Base-by-base conservation (phyloP, 2,797 vertebrate genomes). In the Rhincodon typus region DNA sequence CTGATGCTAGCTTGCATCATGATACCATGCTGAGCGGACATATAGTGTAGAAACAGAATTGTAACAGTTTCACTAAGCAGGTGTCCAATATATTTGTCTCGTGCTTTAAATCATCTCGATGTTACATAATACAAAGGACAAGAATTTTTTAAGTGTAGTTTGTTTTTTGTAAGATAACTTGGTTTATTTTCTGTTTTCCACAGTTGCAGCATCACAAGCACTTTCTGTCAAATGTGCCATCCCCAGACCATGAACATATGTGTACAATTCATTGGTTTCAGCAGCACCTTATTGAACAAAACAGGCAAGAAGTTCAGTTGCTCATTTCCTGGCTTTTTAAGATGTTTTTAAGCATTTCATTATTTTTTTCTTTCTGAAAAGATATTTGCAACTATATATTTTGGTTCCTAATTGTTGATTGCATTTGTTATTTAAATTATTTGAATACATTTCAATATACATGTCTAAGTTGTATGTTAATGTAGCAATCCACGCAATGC, bases 221-320 rank as follows among this genome's bases (percentile, higher is more conserved):
- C 30, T 8, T 10, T 30, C 42, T 94, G 42, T 53, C 94, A 95
- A 46, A 67, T 66, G 82, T 27, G 10, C 34, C 87, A 86, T 94
- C 96, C 27, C 96, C 95, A 96, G 97, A 98, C 96, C 97, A 97
- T 4, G 96, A 96, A 42, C 98, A 97, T 90, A 97, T 96, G 88
- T 97, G 96, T 96, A 96, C 96, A 84, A 97, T 99, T 79, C 97
- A 0, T 96, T 96, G 97, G 96, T 98, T 99, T 96, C 99, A 99
- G 21, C 98, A 97, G 67, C 97, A 95, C 34, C 98, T 99, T 95
- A 96, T 99, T 42, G 97, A 98, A 79, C 99, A 98, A 95, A 99
- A 98, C 30, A 98, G 97, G 98, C 98, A 97, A 95, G 42, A 10
- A 69, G 15, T 72, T 93, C 2, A 67, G 0, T 84, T 84, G 38